A percentile compares a stretch with the other conserved stretches of the same genome.
Evolutionary conservation across 2,888 invertebrate genomes (phyloP).

Genomic region (Girardia tigrina): DNA sequence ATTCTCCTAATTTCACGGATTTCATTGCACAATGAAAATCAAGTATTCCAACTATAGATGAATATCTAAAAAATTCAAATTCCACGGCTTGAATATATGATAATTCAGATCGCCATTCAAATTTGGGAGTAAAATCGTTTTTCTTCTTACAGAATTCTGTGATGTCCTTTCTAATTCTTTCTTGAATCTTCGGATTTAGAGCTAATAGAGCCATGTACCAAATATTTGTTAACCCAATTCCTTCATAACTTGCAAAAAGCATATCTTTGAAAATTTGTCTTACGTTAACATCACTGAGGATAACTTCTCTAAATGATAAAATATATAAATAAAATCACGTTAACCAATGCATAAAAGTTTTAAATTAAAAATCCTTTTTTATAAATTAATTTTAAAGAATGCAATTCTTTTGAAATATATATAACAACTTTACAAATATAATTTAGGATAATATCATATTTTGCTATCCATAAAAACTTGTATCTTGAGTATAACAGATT

Average conservation of each 20-base stretch:
- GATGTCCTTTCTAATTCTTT: neutral
- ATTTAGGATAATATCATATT: too few species aligned
- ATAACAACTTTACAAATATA: too few species aligned
- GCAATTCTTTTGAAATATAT: too few species aligned
- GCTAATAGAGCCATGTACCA: neutral
- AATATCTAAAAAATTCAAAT: neutral
- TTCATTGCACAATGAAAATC: constrained; percentile 12
- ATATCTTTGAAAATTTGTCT: constrained; percentile 19
- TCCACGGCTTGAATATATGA: neutral
- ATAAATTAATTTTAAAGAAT: too few species aligned
- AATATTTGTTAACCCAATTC: neutral
- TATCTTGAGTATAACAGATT: too few species aligned
- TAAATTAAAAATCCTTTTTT: too few species aligned
- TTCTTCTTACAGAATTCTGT: neutral
- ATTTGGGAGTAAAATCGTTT: neutral
- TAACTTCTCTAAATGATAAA: neutral
- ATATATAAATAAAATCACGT: too few species aligned
- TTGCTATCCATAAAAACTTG: too few species aligned
- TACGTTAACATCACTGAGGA: neutral
- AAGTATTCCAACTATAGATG: neutral
- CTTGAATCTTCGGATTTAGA: neutral
- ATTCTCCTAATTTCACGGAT: neutral
- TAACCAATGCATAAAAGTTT: too few species aligned
- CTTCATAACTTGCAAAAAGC: constrained; percentile 4
- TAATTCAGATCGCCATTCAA: neutral